Evolutionary conservation across 2,113 vertebrate species (phyloP).

Genomic region (Delphinus delphis): DNA sequence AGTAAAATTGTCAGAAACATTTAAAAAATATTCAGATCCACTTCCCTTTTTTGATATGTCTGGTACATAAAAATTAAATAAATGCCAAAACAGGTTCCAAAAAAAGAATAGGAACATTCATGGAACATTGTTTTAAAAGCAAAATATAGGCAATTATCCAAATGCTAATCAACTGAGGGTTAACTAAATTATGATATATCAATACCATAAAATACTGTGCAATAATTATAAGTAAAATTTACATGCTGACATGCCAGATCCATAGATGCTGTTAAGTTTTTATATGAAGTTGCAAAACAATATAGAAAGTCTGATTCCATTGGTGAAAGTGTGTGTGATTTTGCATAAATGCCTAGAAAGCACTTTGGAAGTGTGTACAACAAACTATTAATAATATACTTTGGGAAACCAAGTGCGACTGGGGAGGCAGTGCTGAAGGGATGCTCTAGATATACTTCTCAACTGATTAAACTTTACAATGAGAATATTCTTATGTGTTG

Average conservation of each 20-base stretch:
- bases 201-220: background rate
- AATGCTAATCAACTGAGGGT: background rate
- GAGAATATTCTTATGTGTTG: background rate
- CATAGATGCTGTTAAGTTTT: background rate
- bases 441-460: background rate
- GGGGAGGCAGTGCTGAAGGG: background rate
- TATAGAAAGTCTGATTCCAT: background rate
- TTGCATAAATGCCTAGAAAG: background rate
- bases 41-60: background rate
- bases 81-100: background rate
- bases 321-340: background rate
- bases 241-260: background rate
- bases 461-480: background rate
- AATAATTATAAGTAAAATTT: conserved; percentile 26
- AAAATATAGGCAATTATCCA: background rate
- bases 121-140: background rate
- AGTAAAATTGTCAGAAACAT: background rate
- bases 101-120: background rate
- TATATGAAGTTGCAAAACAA: conserved; percentile 1
- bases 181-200: background rate
- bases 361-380: background rate
- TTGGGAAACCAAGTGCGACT: background rate
- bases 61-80: background rate
- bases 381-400: background rate
- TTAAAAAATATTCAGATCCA: background rate